phyloP scores from a whole-genome alignment of 2,888 invertebrate species.

The Platerodrilus igneus region DNA sequence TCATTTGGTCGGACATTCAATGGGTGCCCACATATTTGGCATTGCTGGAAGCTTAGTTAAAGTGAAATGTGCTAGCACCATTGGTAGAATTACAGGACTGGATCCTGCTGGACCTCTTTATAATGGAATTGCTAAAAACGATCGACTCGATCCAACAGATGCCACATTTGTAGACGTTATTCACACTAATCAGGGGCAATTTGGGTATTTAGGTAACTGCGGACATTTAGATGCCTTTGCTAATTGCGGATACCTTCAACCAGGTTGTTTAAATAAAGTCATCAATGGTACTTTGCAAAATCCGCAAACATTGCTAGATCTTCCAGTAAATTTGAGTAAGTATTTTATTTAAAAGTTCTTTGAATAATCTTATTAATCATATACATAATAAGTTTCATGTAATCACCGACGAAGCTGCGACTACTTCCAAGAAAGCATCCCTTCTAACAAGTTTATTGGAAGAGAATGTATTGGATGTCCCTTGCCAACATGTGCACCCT shows the following conservation, averaged over 20 bases:
- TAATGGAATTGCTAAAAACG: not conserved
- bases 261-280: slow-evolving; percentile 1
- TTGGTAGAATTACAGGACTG: slow-evolving; percentile 13
- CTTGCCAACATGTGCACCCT: too few species aligned
- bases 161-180: slow-evolving; percentile 13
- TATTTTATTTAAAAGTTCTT: too few species aligned
- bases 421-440: slow-evolving; percentile 7
- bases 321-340: slow-evolving; percentile 6
- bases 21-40: slow-evolving; percentile 11
- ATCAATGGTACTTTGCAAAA: too few species aligned
- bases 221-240: slow-evolving; percentile 10
- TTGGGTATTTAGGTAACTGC: slow-evolving; percentile 4
- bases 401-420: slow-evolving; percentile 4
- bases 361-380: too few species aligned
- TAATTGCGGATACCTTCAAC: slow-evolving; percentile 10
- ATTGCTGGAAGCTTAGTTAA: not conserved
- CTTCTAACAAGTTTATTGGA: not conserved
- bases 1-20: slow-evolving; percentile 12
- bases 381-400: slow-evolving; percentile 7
- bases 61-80: not conserved
- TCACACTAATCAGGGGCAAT: slow-evolving; percentile 7
- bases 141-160: slow-evolving; percentile 7
- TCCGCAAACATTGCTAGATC: too few species aligned
- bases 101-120: slow-evolving; percentile 13
- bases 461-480: too few species aligned